phyloP scores from a whole-genome alignment of 1,140 invertebrate genomes.

The Sarcophaga peregrina region DNA sequence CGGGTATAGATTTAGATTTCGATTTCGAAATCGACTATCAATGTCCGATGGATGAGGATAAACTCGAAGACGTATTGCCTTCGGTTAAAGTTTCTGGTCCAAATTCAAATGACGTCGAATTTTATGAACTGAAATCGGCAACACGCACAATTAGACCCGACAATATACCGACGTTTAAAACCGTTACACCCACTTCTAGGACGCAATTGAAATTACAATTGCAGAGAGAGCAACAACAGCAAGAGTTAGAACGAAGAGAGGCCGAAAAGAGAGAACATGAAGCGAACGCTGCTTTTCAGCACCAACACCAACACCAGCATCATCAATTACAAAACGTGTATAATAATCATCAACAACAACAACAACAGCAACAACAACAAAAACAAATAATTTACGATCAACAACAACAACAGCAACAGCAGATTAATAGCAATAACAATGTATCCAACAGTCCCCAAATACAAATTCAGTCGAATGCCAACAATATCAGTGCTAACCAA shows the following conservation, averaged over 20 bases:
- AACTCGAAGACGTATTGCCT: constrained; percentile 74
- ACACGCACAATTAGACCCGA: constrained; percentile 49
- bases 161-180: constrained; percentile 78
- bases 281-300: constrained; percentile 37
- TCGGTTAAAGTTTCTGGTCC: constrained; percentile 50
- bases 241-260: constrained; percentile 75
- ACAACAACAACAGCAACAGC: constrained; percentile 30
- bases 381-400: neutral
- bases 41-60: constrained; percentile 69
- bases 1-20: constrained; percentile 78
- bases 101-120: constrained; percentile 65
- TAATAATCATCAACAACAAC: constrained; percentile 64
- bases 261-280: constrained; percentile 62
- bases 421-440: constrained; percentile 16
- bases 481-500: constrained; percentile 13
- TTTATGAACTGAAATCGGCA: constrained; percentile 54
- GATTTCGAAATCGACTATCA: constrained; percentile 71
- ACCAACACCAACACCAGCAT: constrained; percentile 55
- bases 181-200: constrained; percentile 80
- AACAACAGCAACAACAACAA: constrained; percentile 41
- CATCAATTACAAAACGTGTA: constrained; percentile 70
- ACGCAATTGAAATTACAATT: constrained; percentile 88
- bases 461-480: neutral
- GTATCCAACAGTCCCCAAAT: neutral
- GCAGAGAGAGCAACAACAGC: constrained; percentile 83